Conservation (phyloP, 2,888 invertebrate genomes). For the Cetonia aurata region DNA sequence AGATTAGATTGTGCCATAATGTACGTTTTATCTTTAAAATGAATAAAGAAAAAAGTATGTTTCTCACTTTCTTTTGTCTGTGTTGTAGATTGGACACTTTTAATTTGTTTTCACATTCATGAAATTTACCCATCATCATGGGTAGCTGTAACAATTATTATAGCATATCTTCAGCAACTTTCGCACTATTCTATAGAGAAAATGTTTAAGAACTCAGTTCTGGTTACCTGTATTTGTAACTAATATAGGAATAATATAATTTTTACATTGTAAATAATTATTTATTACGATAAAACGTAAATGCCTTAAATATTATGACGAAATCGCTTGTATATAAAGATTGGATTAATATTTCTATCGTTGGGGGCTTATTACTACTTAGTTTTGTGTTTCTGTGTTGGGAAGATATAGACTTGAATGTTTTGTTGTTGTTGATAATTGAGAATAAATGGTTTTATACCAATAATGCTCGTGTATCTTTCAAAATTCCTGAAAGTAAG, state of each 20-base stretch:
- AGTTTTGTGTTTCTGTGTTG: slow-evolving; percentile 39
- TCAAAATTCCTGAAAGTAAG: neutral
- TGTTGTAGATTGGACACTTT: slow-evolving; percentile 7
- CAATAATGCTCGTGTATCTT: slow-evolving; percentile 17
- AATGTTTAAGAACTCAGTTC: slow-evolving; percentile 24
- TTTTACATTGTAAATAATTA: slow-evolving; percentile 41
- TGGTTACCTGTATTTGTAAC: slow-evolving; percentile 39
- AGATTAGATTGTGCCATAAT: slow-evolving; percentile 46
- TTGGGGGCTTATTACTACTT: slow-evolving; percentile 31
- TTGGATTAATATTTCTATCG: slow-evolving; percentile 29
- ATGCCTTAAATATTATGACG: slow-evolving; percentile 41
- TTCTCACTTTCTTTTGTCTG: slow-evolving; percentile 23
- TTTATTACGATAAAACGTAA: slow-evolving; percentile 26
- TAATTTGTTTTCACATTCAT: neutral
- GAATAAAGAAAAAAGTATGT: slow-evolving; percentile 17
- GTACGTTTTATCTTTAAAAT: slow-evolving; percentile 43
- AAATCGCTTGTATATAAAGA: slow-evolving; percentile 42
- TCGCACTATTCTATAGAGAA: slow-evolving; percentile 5
- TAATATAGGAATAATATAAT: slow-evolving; percentile 33
- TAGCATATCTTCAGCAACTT: slow-evolving; percentile 19
- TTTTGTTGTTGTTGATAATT: slow-evolving; percentile 45
- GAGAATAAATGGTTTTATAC: slow-evolving; percentile 46
- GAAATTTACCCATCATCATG: neutral
- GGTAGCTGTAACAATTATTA: slow-evolving; percentile 14
- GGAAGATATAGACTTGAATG: slow-evolving; percentile 40